Evolutionary conservation across 2,797 vertebrate genomes (phyloP).

Genomic region (Chromobotia macracanthus): DNA sequence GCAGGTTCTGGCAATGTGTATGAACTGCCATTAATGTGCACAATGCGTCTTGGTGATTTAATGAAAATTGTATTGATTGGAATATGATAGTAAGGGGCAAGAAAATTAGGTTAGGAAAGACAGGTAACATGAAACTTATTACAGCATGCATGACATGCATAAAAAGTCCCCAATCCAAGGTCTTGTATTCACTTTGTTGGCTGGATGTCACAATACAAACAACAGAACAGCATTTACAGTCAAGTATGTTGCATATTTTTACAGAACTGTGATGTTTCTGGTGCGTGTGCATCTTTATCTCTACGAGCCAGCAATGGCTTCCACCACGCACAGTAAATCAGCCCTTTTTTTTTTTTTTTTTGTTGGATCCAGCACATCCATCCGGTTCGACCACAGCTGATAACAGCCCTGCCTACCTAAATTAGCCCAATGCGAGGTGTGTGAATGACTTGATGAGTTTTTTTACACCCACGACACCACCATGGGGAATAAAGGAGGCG

Average conservation of each 20-base stretch:
- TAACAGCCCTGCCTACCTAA: slow-evolving; percentile 31
- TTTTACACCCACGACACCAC: slow-evolving; percentile 27
- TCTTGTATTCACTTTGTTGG: not conserved
- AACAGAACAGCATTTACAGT: not conserved
- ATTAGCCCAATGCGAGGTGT: slow-evolving; percentile 27
- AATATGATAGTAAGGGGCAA: not conserved
- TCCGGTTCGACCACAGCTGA: slow-evolving; percentile 34
- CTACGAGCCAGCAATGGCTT: slow-evolving; percentile 19
- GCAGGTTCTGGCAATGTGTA: not conserved
- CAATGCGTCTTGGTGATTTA: not conserved
- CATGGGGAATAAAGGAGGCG: slow-evolving; percentile 20
- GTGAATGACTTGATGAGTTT: slow-evolving; percentile 4
- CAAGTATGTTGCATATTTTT: not conserved
- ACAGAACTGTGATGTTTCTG: slow-evolving; percentile 17
- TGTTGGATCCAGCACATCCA: not conserved
- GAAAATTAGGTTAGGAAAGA: not conserved
- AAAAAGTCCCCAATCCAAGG: not conserved
- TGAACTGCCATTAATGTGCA: not conserved
- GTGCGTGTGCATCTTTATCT: slow-evolving; percentile 41
- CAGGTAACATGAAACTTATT: not conserved
- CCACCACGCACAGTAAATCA: slow-evolving; percentile 3
- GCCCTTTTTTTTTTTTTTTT: not conserved
- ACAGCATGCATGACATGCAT: not conserved
- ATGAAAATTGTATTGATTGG: not conserved
- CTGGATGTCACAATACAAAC: not conserved